Base-by-base conservation (phyloP, 1,140 invertebrate species). In the Drosophila mauritiana region DNA sequence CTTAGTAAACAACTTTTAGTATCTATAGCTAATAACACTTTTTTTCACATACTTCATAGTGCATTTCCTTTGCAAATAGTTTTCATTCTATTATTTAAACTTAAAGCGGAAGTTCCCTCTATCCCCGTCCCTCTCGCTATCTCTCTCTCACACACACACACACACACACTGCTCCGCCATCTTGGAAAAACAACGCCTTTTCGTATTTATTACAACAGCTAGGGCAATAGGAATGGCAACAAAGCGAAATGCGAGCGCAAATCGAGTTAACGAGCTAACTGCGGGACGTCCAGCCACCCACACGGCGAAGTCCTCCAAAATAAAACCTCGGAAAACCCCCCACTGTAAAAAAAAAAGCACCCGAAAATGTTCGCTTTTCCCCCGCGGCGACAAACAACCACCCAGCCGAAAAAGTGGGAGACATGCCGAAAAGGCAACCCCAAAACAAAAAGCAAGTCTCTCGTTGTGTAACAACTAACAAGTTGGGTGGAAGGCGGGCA, bases 191-290 rank as follows among this genome's bases (percentile, higher is more conserved):
- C 82, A 83, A 88, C 54, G 72, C 46, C 77, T 76, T 73, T 57
- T 70, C 83, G 83, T 88, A 85, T 85, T 85, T 85, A 82, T 85
- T 85, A 75, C 83, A 86, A 75, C 51, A 69, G 58, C 27, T 62
- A 42, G 7, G 20, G 45, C 40, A 46, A 61, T 20, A 40, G 58
- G 31, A 62, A 59, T 40, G 63, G 55, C 52, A 61, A 56, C 43
- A 76, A 49, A 59, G 46, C 51, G 49, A 37, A 72, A 53, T 61
- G 43, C 54, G 27, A 55, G 62, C 78, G 74, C 80, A 88, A 88
- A 88, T 88, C 72, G 83, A 88, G 83, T 89, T 88, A 88, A 88
- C 83, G 80, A 88, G 83, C 83, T 88, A 89, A 89, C 83, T 80
- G 76, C 84, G 48, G 79, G 83, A 42, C 79, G 75, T 76, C 72